Conservation (phyloP, 1,140 invertebrate genomes). For the Eciton burchellii region DNA sequence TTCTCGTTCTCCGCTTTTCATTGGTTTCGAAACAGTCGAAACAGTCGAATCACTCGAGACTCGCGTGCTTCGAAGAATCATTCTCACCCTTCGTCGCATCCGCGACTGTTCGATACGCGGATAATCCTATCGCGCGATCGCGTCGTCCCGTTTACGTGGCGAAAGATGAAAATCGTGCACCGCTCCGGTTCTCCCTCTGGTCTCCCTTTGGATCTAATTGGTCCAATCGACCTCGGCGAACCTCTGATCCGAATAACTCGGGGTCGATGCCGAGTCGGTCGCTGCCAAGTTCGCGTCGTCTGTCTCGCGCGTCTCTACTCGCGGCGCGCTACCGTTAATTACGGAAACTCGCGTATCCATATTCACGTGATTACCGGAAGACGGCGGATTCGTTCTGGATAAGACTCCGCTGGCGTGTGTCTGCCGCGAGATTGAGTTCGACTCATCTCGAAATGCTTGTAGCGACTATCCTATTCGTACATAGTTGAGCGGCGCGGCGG, state of each 20-base stretch:
- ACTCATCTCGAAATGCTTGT: constrained; percentile 80
- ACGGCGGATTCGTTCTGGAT: constrained; percentile 71
- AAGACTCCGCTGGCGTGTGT: constrained; percentile 61
- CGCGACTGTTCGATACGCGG: constrained; percentile 32
- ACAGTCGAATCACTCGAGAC: no score
- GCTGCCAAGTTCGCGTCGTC: constrained; percentile 3
- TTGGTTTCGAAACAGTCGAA: no score
- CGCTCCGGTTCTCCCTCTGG: not conserved
- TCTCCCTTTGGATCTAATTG: constrained; percentile 14
- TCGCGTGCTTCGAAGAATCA: constrained; percentile 35
- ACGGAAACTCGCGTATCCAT: constrained; percentile 74
- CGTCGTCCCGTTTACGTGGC: constrained; percentile 35
- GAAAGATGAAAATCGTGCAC: constrained; percentile 30
- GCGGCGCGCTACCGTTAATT: constrained; percentile 64
- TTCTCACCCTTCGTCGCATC: constrained; percentile 7
- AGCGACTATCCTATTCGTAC: constrained; percentile 78
- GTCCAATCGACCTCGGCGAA: constrained; percentile 48
- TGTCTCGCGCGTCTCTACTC: constrained; percentile 2
- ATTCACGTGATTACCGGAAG: constrained; percentile 72
- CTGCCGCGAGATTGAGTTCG: constrained; percentile 79
- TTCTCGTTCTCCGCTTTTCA: no score
- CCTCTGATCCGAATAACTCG: constrained; percentile 45
- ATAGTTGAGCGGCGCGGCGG: constrained; percentile 75
- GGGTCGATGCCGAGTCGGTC: constrained; percentile 22
- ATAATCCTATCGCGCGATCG: constrained; percentile 48